Conservation (phyloP, 2,888 invertebrate genomes). For the Malthinus seriepunctatus region DNA sequence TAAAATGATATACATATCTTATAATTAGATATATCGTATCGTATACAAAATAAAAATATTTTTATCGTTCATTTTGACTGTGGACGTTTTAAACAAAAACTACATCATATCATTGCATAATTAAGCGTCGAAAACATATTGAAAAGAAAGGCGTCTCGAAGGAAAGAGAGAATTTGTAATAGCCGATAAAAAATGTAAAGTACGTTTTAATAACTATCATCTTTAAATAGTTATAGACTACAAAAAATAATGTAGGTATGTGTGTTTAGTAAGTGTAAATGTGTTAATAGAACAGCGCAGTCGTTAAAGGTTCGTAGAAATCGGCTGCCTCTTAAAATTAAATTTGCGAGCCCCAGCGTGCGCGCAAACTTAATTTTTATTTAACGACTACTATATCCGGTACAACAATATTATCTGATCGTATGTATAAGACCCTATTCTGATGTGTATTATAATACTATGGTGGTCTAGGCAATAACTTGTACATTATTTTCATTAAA, state of each 20-base stretch:
- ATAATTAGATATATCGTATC: slow-evolving; percentile 33
- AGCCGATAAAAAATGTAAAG: slow-evolving; percentile 14
- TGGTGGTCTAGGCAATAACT: slow-evolving; percentile 59
- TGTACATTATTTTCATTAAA: slow-evolving; percentile 61
- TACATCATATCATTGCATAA: slow-evolving; percentile 38
- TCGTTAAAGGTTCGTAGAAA: slow-evolving; percentile 16
- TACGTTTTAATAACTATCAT: slow-evolving; percentile 34
- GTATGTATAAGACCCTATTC: slow-evolving; percentile 53
- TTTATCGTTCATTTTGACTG: slow-evolving; percentile 31
- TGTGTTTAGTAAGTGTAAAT: slow-evolving; percentile 41
- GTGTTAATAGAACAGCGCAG: slow-evolving; percentile 34
- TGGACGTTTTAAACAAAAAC: slow-evolving; percentile 37
- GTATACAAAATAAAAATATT: slow-evolving; percentile 27
- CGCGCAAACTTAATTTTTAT: slow-evolving; percentile 23
- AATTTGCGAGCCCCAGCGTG: slow-evolving; percentile 8
- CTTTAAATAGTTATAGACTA: slow-evolving; percentile 40
- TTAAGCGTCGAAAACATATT: slow-evolving; percentile 13
- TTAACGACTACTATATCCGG: slow-evolving; percentile 30
- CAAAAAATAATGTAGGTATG: slow-evolving; percentile 36
- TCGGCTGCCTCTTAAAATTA: slow-evolving; percentile 23
- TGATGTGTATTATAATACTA: slow-evolving; percentile 54
- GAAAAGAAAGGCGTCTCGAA: slow-evolving; percentile 3
- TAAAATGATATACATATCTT: slow-evolving; percentile 46
- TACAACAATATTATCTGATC: slow-evolving; percentile 26
- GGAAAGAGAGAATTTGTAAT: slow-evolving; percentile 19